phyloP scores from a whole-genome alignment of 2,113 vertebrate genomes.

The Vicugna pacos region DNA sequence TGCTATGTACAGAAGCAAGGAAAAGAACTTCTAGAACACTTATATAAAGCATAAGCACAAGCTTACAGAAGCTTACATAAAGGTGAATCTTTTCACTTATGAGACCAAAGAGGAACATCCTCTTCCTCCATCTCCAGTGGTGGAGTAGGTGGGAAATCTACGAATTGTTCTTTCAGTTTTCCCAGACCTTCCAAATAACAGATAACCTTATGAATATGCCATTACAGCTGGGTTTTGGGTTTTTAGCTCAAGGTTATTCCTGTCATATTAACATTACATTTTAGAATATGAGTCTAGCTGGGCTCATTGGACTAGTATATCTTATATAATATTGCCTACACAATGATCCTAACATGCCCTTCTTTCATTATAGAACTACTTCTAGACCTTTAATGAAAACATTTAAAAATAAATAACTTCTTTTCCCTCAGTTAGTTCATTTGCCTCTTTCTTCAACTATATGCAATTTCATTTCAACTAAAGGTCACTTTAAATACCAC shows the following conservation, averaged over 20 bases:
- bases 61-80: neutral
- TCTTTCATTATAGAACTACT: neutral
- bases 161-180: neutral
- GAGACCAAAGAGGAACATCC: neutral
- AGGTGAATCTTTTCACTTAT: neutral
- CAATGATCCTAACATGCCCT: neutral
- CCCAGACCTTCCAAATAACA: neutral
- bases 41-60: too few species aligned
- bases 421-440: neutral
- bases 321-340: neutral
- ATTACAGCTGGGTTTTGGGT: neutral
- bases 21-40: neutral
- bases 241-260: neutral
- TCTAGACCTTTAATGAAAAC: neutral
- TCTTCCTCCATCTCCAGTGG: neutral
- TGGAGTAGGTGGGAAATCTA: neutral
- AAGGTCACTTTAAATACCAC: neutral
- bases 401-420: neutral
- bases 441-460: neutral
- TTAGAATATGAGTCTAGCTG: neutral
- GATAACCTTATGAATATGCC: fast-evolving
- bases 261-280: neutral
- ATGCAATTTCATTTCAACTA: neutral
- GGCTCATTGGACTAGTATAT: neutral
- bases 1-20: neutral